Evolutionary conservation across 2,113 vertebrate genomes (phyloP), one percentile per base, ranked within the genome.

Genomic region (Scolopax mira): DNA sequence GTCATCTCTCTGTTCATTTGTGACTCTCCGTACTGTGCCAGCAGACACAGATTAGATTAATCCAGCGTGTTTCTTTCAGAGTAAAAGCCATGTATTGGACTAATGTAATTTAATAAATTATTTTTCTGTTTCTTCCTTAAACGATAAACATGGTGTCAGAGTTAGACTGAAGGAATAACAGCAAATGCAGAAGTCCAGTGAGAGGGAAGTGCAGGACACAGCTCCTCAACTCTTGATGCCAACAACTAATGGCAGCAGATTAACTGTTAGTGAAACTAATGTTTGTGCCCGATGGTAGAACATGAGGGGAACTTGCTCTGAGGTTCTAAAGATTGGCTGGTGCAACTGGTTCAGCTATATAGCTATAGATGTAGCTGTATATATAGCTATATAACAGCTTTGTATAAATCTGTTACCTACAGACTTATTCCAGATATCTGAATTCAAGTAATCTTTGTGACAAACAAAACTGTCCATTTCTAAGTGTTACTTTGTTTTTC

Each of bases 101-200:
- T 39, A 44, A 10, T 30, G 18, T 0, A 9, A 70, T 42, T 55
- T 55, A 60, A 88, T 61, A 52, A 33, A 65, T 48, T n/a, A 18
- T 60, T 85, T 58, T 27, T 66, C 44, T 54, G 23, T 28, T 6
- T 10, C 25, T 39, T 92, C 27, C 67, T 64, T 37, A 39, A 66
- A 35, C 39, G 54, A 14, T 48, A 51, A 83, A n/a, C 23, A 2
- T 0, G 1, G 3, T 7, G 15, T 88, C 67, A 52, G n/a, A 16
- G 31, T 62, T 90, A 79, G 55, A 9, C 3, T 44, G 74, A 55
- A 66, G 42, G 22, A 87, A 17, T 31, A 55, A 55, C 24, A 37
- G 66, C 25, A n/a, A 41, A 22, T 41, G n/a, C 39, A 2, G 31
- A 10, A 3, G 31, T 60, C 4, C 72, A 1, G 2, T 1, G 37